Evolutionary conservation across 2,888 invertebrate species (phyloP), one percentile per base, ranked within the genome.

Genomic region (Athripsodes cinereus): DNA sequence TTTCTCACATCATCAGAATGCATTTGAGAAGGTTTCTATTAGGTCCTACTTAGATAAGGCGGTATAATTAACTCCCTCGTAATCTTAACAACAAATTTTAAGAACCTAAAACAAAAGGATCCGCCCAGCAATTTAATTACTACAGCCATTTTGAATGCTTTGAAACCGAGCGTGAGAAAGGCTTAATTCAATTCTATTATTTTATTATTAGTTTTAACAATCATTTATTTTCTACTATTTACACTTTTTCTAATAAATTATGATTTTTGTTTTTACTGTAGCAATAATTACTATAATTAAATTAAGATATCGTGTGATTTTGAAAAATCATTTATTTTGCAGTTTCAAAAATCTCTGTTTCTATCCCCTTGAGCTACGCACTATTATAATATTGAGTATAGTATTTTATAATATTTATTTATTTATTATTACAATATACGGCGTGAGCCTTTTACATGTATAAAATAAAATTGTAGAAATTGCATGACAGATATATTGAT

Each of bases 121-220:
- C 66, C 66, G 63, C 62, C 65, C 62, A 57, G 64, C 63, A 67
- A 68, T 68, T 70, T 67, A 67, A 68, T 69, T 68, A 69, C 67
- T 64, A 64, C 63, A 63, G 65, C 64, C 68, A 69, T 56, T 22
- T 51, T 56, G 56, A 21, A 22, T 44, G 40, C 16, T 16, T 40
- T 44, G 18, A 11, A 19, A 44, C 26, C 18, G 20, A 56, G 18
- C 56, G 56, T 56, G 56, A 50, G 56, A 56, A 56, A 56, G 13
- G 5, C 34, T 40, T 21, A n/a, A 50, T 22, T 50, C 10, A 21
- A 18, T 40, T 40, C 13, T 13, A 55, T 50, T 50, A 50, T 11
- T 55, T 55, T 49, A 49, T 55, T 49, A 49, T 50, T 52, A 18
- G 10, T 52, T 20, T 52, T 13, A 13, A 8, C 16, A 40, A 26